A percentile compares a stretch with the other conserved stretches of the same genome.
Conservation (phyloP, 2,113 vertebrate species). For the Rhynchomys soricoides region DNA sequence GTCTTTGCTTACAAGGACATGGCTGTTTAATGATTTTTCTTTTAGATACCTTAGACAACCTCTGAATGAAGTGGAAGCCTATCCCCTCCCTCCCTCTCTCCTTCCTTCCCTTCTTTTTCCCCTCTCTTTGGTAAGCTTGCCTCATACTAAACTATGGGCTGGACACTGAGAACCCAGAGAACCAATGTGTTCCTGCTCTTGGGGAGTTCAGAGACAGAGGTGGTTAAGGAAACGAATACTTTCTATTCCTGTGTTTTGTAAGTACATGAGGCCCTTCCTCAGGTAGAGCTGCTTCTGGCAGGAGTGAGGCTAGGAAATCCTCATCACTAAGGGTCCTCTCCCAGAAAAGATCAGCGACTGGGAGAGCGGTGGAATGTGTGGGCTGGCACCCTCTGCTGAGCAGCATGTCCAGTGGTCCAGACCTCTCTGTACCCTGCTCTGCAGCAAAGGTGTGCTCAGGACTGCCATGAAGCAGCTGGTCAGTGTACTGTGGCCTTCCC, state of each 20-base stretch:
- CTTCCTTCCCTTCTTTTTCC: no score
- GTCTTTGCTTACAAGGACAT: not conserved
- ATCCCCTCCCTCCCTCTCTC: no score
- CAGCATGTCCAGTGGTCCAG: fast-evolving
- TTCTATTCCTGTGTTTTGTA: not conserved
- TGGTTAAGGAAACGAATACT: not conserved
- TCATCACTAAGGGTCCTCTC: not conserved
- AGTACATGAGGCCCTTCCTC: not conserved
- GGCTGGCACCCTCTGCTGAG: fast-evolving
- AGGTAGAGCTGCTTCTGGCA: not conserved
- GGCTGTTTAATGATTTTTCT: not conserved
- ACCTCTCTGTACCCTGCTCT: fast-evolving
- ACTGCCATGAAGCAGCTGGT: not conserved
- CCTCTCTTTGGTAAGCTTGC: not conserved
- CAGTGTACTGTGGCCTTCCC: not conserved
- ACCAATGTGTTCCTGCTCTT: not conserved
- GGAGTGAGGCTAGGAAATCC: not conserved
- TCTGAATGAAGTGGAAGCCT: not conserved
- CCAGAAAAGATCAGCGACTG: not conserved
- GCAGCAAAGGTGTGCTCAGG: fast-evolving
- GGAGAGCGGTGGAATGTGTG: not conserved
- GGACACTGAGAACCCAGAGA: not conserved
- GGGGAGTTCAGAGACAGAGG: not conserved
- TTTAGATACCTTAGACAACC: not conserved
- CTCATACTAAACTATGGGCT: not conserved